Percentiles rank a stretch among this genome's conserved stretches.
These are phyloP conservation scores for Cerceris rybyensis DNA, from an alignment of 2,888 invertebrate genomes.

Conservation along the genomic window DNA sequence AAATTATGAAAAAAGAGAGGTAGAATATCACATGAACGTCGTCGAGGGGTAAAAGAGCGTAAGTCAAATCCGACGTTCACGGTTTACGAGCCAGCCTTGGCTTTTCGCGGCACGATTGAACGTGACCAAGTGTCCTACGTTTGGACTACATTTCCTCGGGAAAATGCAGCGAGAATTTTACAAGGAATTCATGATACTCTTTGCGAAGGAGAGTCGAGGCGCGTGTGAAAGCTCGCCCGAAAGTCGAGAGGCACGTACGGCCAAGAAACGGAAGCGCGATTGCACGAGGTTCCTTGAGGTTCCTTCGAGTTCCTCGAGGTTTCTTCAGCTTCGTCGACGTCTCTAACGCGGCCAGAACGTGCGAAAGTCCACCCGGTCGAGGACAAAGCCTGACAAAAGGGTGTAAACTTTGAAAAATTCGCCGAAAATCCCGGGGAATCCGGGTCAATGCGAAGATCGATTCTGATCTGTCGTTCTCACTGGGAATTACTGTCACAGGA, in stretches of 20 bases:
- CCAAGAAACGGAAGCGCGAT: constrained; percentile 29
- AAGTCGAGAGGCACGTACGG: constrained; percentile 48
- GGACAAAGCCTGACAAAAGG: constrained; percentile 28
- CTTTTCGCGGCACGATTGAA: constrained; percentile 9
- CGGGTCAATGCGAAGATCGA: constrained; percentile 2
- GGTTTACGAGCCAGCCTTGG: not conserved
- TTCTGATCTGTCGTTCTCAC: not conserved
- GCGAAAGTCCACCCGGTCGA: constrained; percentile 9
- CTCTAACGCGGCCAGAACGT: constrained; percentile 13
- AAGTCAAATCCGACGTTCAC: not conserved
- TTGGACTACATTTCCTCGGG: constrained; percentile 32
- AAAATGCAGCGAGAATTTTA: constrained; percentile 35
- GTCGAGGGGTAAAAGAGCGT: no score
- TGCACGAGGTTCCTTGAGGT: constrained; percentile 27
- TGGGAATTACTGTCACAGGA: constrained; percentile 4
- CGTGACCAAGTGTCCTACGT: constrained; percentile 46
- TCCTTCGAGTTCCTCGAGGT: no score
- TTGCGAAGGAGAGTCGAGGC: constrained; percentile 1
- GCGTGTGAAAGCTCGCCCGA: constrained; percentile 39
- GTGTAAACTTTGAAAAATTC: constrained; percentile 25
- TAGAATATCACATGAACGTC: no score
- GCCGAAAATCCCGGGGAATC: not conserved
- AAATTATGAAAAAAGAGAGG: no score
- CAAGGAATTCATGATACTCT: constrained; percentile 13
- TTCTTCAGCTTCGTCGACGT: not conserved